phyloP scores from a whole-genome alignment of 2,888 invertebrate species.

The Hoplodrina ambigua region DNA sequence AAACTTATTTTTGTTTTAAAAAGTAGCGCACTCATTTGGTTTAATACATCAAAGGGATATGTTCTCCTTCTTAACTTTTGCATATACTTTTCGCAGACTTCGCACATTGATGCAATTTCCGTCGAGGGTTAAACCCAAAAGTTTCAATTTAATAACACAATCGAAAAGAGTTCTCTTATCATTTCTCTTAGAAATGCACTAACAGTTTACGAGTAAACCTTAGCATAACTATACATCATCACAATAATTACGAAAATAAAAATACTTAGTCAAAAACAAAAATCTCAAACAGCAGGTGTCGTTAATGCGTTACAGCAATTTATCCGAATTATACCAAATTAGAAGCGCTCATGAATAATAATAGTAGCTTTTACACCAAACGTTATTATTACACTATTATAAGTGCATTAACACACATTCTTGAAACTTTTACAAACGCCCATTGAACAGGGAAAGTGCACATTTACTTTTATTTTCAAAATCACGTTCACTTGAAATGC shows the following conservation, averaged over 20 bases:
- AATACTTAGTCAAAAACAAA: constrained; percentile 38
- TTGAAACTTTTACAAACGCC: constrained; percentile 51
- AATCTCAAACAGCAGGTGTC: constrained; percentile 40
- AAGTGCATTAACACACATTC: constrained; percentile 63
- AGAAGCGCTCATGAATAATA: constrained; percentile 58
- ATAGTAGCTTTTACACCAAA: constrained; percentile 57
- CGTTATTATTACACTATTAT: constrained; percentile 61
- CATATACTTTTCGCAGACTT: background rate
- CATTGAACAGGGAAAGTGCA: constrained; percentile 59
- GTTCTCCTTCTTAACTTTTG: background rate
- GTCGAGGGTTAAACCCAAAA: background rate
- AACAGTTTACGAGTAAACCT: background rate
- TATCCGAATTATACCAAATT: constrained; percentile 59
- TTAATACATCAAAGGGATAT: background rate
- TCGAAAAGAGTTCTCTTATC: background rate
- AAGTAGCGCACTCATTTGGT: background rate
- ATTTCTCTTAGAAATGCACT: background rate
- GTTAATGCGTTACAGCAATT: constrained; percentile 55
- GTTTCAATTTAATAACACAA: background rate
- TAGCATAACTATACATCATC: constrained; percentile 2
- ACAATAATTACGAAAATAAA: constrained; percentile 13
- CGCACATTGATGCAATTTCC: background rate
- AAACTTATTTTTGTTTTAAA: background rate
- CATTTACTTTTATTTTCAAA: constrained; percentile 61
- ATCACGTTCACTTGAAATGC: constrained; percentile 42